A percentile compares a stretch with the other conserved stretches of the same genome.
Conservation (phyloP, 2,113 vertebrate species). For the Clarias batrachus region DNA sequence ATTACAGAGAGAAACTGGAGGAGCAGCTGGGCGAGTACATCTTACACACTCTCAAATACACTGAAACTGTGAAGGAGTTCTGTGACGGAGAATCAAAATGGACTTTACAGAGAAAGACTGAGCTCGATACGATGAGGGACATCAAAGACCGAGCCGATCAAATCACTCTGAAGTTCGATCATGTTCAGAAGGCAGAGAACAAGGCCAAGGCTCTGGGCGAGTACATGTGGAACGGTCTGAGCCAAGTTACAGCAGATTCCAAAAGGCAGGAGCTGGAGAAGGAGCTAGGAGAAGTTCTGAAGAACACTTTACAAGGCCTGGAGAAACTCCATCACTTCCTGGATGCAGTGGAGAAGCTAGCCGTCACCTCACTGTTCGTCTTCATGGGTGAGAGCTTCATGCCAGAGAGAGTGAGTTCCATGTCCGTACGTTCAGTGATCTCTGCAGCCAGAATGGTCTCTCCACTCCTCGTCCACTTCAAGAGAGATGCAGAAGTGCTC, state of each 20-base stretch:
- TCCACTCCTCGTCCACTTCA: constrained; percentile 66
- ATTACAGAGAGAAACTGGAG: constrained; percentile 30
- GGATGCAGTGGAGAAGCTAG: constrained; percentile 70
- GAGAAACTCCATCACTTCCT: constrained; percentile 62
- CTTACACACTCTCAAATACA: constrained; percentile 31
- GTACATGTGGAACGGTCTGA: constrained; percentile 6
- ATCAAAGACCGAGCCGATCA: constrained; percentile 48
- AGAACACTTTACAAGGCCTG: constrained; percentile 61
- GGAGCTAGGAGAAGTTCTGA: constrained; percentile 58
- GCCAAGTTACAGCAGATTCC: constrained; percentile 32
- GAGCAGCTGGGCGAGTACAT: constrained; percentile 40
- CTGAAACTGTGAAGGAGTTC: constrained; percentile 39
- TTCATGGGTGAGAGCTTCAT: constrained; percentile 57
- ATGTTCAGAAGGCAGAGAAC: constrained; percentile 12
- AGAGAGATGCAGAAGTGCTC: constrained; percentile 56
- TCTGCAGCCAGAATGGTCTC: constrained; percentile 45
- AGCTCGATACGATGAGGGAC: constrained; percentile 55
- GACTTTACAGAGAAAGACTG: constrained; percentile 47
- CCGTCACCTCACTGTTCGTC: constrained; percentile 66
- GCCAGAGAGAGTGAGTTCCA: constrained; percentile 38
- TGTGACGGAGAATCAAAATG: constrained; percentile 50
- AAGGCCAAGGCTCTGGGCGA: constrained; percentile 27
- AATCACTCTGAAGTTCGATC: constrained; percentile 36
- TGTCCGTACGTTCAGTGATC: constrained; percentile 55
- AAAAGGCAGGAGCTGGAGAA: constrained; percentile 56